Percentiles rank a stretch among this genome's conserved stretches.
These are phyloP conservation scores for Spea bombifrons DNA, from an alignment of 2,113 vertebrate species.

Conservation along the genomic window DNA sequence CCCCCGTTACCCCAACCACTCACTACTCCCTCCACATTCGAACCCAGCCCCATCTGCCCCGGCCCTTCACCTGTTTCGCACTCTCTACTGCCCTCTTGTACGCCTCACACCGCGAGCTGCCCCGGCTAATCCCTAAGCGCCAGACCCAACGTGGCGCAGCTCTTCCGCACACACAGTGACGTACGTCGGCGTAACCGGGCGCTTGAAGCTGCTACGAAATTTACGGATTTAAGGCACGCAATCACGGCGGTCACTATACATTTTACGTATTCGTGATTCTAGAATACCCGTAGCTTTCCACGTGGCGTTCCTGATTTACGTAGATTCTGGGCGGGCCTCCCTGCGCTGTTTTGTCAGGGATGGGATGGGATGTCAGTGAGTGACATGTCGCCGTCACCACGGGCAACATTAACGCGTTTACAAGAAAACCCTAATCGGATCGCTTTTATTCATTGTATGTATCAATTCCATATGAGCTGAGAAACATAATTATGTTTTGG, in stretches of 20 bases:
- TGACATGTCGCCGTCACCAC: too few relatives aligned
- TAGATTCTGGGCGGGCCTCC: not conserved
- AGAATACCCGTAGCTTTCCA: slow-evolving; percentile 6
- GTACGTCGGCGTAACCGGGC: not conserved
- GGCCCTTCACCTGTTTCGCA: not conserved
- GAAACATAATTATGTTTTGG: too few relatives aligned
- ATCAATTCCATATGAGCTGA: too few relatives aligned
- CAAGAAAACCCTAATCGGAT: too few relatives aligned
- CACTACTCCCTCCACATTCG: not conserved
- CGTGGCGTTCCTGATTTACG: slow-evolving; percentile 1
- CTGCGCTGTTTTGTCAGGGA: not conserved
- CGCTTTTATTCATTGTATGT: too few relatives aligned
- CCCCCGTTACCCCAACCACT: not conserved
- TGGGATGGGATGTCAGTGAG: not conserved
- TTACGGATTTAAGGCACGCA: not conserved
- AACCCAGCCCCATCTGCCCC: not conserved
- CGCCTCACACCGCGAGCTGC: not conserved
- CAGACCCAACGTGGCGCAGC: not conserved
- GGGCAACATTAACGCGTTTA: too few relatives aligned
- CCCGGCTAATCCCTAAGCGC: not conserved
- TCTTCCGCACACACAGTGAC: slow-evolving; percentile 23
- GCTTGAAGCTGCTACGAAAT: not conserved
- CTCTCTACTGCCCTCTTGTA: not conserved
- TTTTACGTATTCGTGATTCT: not conserved
- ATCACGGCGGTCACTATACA: too few relatives aligned